These are phyloP conservation scores for Umimayanthus chanpuru DNA, from an alignment of 92 coral and sea anemone genomes.

Conservation along the genomic window DNA sequence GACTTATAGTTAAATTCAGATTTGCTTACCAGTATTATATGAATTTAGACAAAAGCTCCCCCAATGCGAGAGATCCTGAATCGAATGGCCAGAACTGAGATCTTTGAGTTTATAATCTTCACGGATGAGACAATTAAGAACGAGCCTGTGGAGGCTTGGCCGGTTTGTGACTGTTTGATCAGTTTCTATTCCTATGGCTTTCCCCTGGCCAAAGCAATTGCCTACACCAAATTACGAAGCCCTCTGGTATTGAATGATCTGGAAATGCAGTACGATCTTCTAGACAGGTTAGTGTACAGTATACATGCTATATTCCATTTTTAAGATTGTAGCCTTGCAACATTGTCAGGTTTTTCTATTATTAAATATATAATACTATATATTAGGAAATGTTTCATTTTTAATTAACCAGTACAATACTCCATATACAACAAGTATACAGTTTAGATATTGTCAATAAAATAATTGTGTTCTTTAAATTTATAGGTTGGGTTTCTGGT, in stretches of 20 bases:
- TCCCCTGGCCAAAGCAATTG: constrained; percentile 91
- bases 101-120: constrained; percentile 85
- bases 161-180: constrained; percentile 88
- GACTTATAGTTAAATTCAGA: no score
- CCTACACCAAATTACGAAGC: constrained; percentile 80
- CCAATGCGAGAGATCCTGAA: constrained; percentile 95
- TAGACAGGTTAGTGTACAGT: constrained; percentile 71
- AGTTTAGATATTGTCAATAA: no score
- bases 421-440: no score
- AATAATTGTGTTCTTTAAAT: no score
- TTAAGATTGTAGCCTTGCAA: no score
- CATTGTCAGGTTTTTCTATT: no score
- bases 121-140: constrained; percentile 83
- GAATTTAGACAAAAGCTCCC: constrained; percentile 81
- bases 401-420: no score
- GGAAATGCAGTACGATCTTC: constrained; percentile 85
- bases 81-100: constrained; percentile 80
- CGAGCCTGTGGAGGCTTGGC: constrained; percentile 90
- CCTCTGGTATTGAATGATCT: constrained; percentile 92
- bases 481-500: no score
- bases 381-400: no score
- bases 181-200: constrained; percentile 94
- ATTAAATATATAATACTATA: no score
- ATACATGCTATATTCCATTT: no score
- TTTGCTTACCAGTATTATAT: no score